Conservation (phyloP, 2,888 invertebrate species). For the Didymodactylos carnosus region DNA sequence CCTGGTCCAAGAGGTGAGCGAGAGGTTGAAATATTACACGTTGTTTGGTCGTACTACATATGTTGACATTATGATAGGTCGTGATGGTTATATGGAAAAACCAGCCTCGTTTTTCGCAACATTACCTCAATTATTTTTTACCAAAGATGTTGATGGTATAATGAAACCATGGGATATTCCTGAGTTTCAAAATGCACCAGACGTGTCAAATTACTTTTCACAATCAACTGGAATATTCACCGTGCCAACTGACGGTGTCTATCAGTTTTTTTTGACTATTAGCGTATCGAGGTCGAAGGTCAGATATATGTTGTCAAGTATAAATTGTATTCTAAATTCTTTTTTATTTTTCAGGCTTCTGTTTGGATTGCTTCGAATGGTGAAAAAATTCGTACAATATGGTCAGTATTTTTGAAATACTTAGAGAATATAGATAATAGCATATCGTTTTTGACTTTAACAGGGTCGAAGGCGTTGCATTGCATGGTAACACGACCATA, state of each 20-base stretch:
- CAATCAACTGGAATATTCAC: background rate
- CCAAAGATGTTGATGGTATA: background rate
- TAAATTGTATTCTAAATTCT: no score
- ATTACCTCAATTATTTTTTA: background rate
- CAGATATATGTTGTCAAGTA: background rate
- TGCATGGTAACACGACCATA: background rate
- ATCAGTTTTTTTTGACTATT: background rate
- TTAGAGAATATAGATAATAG: no score
- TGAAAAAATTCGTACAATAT: background rate
- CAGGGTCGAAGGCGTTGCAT: background rate
- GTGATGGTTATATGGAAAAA: background rate
- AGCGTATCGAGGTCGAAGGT: background rate
- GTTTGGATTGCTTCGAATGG: background rate
- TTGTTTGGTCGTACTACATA: background rate
- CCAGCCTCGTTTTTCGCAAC: background rate
- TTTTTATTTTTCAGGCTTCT: background rate
- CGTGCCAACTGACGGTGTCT: background rate
- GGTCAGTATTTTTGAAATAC: no score
- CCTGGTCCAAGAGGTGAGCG: background rate
- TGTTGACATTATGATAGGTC: background rate
- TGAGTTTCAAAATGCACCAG: background rate
- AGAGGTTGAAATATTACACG: background rate
- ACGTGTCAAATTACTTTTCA: background rate
- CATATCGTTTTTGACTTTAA: no score
- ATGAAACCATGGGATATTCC: background rate